These are phyloP conservation scores for Dione vanillae DNA, from an alignment of 2,888 invertebrate species.

Conservation along the genomic window DNA sequence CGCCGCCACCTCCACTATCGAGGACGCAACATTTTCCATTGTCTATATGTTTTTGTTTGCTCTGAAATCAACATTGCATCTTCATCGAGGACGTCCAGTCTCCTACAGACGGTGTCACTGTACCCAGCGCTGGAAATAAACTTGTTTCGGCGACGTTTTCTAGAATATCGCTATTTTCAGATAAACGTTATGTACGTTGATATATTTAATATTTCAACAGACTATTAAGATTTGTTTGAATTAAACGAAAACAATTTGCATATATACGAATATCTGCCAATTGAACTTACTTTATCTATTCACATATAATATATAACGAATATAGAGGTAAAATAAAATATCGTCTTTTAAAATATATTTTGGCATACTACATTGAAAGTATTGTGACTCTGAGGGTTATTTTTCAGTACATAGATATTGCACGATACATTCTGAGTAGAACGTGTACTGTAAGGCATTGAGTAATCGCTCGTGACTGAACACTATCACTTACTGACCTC, in stretches of 20 bases:
- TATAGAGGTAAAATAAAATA: conserved; percentile 12
- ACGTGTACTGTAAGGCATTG: conserved; percentile 50
- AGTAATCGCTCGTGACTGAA: conserved; percentile 52
- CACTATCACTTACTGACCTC: conserved; percentile 55
- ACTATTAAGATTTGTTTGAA: neutral
- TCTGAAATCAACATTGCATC: conserved; percentile 61
- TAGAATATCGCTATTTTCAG: conserved; percentile 46
- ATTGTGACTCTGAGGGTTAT: conserved; percentile 35
- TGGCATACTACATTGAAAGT: conserved; percentile 25
- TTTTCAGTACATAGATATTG: conserved; percentile 38
- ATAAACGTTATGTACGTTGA: conserved; percentile 33
- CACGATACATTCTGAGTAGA: conserved; percentile 34
- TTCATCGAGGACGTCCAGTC: conserved; percentile 60
- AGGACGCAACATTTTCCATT: conserved; percentile 76
- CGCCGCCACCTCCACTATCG: conserved; percentile 60
- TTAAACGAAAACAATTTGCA: neutral
- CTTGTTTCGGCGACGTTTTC: conserved; percentile 48
- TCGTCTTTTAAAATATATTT: conserved; percentile 26
- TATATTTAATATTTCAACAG: conserved; percentile 21
- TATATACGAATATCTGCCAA: too few relatives aligned
- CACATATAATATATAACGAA: neutral
- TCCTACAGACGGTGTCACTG: conserved; percentile 52
- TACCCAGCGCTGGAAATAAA: conserved; percentile 48
- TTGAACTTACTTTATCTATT: neutral
- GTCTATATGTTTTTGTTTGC: conserved; percentile 69